These are phyloP conservation scores for Apostichopus japonicus DNA, from an alignment of 35 echinoderm and acorn worm genomes.

Conservation along the genomic window DNA sequence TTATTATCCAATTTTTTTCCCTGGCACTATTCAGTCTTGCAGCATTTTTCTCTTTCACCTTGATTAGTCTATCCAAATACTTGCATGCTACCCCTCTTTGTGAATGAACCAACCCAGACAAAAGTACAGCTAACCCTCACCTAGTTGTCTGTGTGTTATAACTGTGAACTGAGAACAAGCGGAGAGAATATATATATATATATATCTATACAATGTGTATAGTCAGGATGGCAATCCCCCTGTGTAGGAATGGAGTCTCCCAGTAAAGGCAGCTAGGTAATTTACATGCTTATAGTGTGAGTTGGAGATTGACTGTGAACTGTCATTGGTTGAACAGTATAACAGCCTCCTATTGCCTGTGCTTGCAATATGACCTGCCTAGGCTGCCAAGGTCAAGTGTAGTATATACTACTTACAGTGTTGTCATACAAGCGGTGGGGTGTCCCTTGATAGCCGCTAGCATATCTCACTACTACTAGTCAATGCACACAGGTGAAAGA, in stretches of 20 bases:
- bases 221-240: background rate
- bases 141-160: conserved; percentile 9
- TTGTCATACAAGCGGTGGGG: conserved; percentile 51
- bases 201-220: too few species aligned
- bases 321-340: conserved; percentile 27
- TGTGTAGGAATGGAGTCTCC: conserved; percentile 29
- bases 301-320: conserved; percentile 15
- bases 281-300: conserved; percentile 53
- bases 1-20: conserved; percentile 43
- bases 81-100: background rate
- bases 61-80: conserved; percentile 43
- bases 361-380: conserved; percentile 37
- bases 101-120: conserved; percentile 20
- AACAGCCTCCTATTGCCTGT: background rate
- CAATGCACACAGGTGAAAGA: conserved; percentile 41
- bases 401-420: conserved; percentile 51
- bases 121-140: conserved; percentile 40
- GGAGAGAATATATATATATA: background rate
- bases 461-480: conserved; percentile 12
- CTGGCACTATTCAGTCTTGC: background rate
- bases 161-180: background rate
- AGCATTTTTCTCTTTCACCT: conserved; percentile 16
- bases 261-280: conserved; percentile 39
- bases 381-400: conserved; percentile 46
- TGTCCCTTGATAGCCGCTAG: conserved; percentile 53